Conservation (phyloP, 2,888 invertebrate species). For the Drosophila atripex region DNA sequence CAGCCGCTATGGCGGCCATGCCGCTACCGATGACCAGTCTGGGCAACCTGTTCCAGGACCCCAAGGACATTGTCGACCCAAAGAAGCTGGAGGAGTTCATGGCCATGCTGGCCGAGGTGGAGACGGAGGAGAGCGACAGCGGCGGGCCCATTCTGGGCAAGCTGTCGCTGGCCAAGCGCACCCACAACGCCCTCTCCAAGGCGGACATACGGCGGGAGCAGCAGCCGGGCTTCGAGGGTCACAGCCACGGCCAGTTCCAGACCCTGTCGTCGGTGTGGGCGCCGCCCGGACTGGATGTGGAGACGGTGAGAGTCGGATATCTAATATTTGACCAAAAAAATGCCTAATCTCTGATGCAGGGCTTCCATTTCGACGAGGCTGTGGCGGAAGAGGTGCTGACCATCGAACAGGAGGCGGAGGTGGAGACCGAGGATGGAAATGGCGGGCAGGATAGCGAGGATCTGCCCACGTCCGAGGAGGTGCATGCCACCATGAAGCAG, state of each 20-base stretch:
- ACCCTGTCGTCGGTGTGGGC: constrained; percentile 75
- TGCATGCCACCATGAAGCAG: constrained; percentile 83
- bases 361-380: constrained; percentile 76
- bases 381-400: constrained; percentile 77
- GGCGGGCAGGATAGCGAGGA: constrained; percentile 72
- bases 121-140: constrained; percentile 83
- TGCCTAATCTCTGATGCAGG: constrained; percentile 37
- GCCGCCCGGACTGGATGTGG: constrained; percentile 55
- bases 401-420: constrained; percentile 80
- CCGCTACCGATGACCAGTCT: constrained; percentile 65
- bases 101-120: constrained; percentile 82
- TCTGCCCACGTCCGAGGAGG: constrained; percentile 81
- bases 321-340: too few species aligned
- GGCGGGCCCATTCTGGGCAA: constrained; percentile 88
- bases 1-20: constrained; percentile 23
- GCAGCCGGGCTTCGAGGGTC: constrained; percentile 37
- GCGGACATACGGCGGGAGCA: constrained; percentile 69
- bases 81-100: constrained; percentile 82
- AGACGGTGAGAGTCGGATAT: constrained; percentile 53
- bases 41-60: constrained; percentile 82
- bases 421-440: constrained; percentile 80
- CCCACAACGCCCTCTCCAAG: constrained; percentile 86
- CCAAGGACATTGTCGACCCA: constrained; percentile 83
- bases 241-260: constrained; percentile 33
- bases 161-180: constrained; percentile 87